phyloP scores from a whole-genome alignment of 1,140 invertebrate genomes.

The Caerostris extrusa region DNA sequence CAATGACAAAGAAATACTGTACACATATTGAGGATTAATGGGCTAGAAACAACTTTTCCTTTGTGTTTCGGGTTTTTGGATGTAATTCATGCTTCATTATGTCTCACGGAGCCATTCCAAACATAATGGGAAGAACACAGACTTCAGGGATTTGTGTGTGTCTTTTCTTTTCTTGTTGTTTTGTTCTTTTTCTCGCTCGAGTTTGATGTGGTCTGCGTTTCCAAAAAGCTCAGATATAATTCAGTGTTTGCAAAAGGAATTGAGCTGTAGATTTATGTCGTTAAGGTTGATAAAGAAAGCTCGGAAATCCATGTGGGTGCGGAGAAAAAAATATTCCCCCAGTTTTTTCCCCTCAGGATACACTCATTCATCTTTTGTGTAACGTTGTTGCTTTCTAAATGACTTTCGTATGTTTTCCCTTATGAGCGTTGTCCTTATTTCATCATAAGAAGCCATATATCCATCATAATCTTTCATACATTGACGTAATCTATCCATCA shows the following conservation, averaged over 20 bases:
- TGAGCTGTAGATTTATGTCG: not conserved
- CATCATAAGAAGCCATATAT: too few relatives aligned
- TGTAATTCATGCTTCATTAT: constrained; percentile 75
- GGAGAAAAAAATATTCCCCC: not conserved
- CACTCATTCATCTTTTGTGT: not conserved
- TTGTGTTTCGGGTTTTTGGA: constrained; percentile 49
- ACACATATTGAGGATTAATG: constrained; percentile 70
- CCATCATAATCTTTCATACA: too few relatives aligned
- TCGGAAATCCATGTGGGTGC: not conserved
- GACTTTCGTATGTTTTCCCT: not conserved
- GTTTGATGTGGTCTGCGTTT: not conserved
- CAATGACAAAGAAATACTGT: constrained; percentile 69
- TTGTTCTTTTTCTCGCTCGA: not conserved
- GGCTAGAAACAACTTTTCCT: constrained; percentile 56
- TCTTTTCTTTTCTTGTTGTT: not conserved
- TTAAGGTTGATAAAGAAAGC: constrained; percentile 15
- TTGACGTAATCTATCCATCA: too few relatives aligned
- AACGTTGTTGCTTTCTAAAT: not conserved
- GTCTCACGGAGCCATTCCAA: constrained; percentile 51
- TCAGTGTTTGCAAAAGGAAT: constrained; percentile 31
- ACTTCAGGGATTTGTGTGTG: not conserved
- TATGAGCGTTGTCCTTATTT: too few relatives aligned
- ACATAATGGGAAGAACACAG: constrained; percentile 37
- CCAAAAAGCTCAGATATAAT: constrained; percentile 26
- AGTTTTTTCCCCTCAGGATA: not conserved